These are phyloP conservation scores for Salticus scenicus DNA, from an alignment of 2,888 invertebrate genomes.

Conservation along the genomic window DNA sequence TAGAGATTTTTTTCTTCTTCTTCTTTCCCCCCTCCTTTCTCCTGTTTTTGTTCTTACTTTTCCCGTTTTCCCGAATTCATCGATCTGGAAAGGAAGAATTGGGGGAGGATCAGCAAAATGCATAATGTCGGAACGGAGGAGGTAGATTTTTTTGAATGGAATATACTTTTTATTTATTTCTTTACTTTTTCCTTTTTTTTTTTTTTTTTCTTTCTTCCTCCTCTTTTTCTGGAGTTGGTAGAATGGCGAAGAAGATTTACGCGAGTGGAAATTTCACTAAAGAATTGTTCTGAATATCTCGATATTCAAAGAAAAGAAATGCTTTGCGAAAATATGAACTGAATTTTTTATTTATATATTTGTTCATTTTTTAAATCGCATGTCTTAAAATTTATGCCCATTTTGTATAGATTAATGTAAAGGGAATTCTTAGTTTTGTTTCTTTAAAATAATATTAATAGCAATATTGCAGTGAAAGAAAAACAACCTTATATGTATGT, in stretches of 20 bases:
- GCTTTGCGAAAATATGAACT: no score
- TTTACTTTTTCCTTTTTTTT: conserved; percentile 2
- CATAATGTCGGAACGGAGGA: conserved; percentile 57
- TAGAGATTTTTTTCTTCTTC: conserved; percentile 36
- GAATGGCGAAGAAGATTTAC: background rate
- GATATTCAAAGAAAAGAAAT: background rate
- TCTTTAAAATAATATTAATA: no score
- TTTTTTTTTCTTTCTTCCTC: background rate
- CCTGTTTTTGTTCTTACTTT: conserved; percentile 30
- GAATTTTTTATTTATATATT: no score
- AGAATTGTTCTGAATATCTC: background rate
- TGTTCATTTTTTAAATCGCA: no score
- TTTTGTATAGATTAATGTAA: no score
- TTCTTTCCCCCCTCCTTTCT: background rate
- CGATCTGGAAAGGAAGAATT: conserved; percentile 49
- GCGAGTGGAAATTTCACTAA: background rate
- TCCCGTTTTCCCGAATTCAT: conserved; percentile 31
- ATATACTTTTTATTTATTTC: conserved; percentile 8
- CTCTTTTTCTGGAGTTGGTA: conserved; percentile 1
- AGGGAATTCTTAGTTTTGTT: no score
- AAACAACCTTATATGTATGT: no score
- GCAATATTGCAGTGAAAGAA: no score
- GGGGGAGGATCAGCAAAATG: conserved; percentile 45
- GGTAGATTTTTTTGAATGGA: conserved; percentile 19
- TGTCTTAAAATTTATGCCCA: no score